Conservation (phyloP, 2,797 vertebrate genomes). For the Melanogrammus aeglefinus region DNA sequence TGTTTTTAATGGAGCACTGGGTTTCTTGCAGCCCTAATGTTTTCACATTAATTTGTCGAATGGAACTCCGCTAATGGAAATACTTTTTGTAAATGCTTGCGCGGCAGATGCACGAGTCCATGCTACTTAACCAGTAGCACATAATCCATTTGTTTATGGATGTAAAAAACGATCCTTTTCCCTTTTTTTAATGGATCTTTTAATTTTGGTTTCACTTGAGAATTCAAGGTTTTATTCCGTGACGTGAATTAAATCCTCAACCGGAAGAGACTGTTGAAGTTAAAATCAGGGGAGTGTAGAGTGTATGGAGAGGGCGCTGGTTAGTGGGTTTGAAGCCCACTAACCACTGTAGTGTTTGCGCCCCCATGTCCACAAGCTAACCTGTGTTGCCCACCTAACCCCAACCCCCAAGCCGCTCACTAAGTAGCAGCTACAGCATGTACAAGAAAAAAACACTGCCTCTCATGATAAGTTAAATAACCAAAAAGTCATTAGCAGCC, state of each 20-base stretch:
- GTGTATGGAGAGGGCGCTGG: background rate
- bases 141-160: background rate
- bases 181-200: background rate
- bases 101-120: background rate
- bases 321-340: background rate
- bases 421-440: too few species aligned
- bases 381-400: background rate
- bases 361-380: background rate
- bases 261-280: background rate
- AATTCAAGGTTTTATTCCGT: background rate
- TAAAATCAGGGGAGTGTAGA: background rate
- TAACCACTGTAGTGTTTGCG: too few species aligned
- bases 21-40: background rate
- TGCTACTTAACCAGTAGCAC: background rate
- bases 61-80: background rate
- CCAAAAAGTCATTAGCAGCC: too few species aligned
- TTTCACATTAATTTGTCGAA: conserved; percentile 5
- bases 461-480: too few species aligned
- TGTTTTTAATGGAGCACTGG: background rate
- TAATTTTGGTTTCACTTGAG: background rate
- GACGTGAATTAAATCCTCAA: background rate
- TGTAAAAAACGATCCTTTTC: background rate
- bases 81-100: background rate
- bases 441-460: too few species aligned
- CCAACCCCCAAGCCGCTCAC: too few species aligned